Conservation (phyloP, 2,888 invertebrate genomes). For the Nomada fabriciana region DNA sequence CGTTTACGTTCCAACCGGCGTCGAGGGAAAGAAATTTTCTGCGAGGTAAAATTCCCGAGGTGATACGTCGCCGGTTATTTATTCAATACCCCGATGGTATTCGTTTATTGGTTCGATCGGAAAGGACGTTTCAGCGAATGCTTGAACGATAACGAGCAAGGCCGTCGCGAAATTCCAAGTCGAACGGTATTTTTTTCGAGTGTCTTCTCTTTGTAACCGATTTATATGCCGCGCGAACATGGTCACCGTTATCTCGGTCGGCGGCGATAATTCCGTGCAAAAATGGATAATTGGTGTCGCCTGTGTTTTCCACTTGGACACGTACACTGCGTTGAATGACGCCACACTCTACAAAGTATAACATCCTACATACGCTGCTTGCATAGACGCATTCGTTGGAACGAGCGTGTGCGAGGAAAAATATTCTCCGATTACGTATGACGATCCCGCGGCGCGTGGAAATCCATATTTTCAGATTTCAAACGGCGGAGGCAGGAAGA, state of each 20-base stretch:
- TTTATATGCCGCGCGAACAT: constrained; percentile 55
- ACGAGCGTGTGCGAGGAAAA: constrained; percentile 12
- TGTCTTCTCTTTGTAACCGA: constrained; percentile 64
- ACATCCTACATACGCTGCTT: constrained; percentile 59
- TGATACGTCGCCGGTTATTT: neutral
- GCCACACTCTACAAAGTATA: constrained; percentile 72
- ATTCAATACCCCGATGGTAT: neutral
- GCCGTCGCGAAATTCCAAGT: constrained; percentile 47
- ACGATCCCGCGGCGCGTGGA: neutral
- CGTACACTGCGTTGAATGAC: constrained; percentile 78
- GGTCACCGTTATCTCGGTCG: constrained; percentile 73
- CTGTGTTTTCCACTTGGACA: constrained; percentile 79
- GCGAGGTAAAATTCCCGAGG: no score
- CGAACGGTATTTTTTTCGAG: constrained; percentile 28
- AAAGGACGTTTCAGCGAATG: constrained; percentile 2
- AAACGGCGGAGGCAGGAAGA: no score
- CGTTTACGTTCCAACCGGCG: no score
- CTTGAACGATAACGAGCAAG: constrained; percentile 49
- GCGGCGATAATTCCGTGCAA: constrained; percentile 81
- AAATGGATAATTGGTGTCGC: constrained; percentile 80
- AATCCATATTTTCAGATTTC: neutral
- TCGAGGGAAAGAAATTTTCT: no score
- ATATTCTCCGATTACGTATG: constrained; percentile 12
- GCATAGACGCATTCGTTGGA: constrained; percentile 38
- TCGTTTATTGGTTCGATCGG: constrained; percentile 17